Conservation (phyloP, 2,797 vertebrate species). For the Acanthis flammea region DNA sequence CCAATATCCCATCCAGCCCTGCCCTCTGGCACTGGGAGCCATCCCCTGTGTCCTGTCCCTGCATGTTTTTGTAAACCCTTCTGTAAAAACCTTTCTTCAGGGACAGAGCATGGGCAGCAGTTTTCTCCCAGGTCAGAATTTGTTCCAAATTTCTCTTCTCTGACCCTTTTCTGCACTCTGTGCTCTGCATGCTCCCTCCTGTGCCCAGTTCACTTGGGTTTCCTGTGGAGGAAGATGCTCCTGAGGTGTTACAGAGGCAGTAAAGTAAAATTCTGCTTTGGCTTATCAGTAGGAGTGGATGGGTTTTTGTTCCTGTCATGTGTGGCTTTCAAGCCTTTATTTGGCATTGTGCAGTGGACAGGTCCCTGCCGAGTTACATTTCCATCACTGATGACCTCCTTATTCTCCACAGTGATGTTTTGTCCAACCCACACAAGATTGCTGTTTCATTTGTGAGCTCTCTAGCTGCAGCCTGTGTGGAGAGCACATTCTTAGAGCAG, state of each 20-base stretch:
- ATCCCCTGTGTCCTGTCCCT: too few species aligned
- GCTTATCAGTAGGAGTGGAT: not conserved
- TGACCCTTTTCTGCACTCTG: not conserved
- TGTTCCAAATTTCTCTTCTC: not conserved
- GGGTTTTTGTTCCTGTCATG: not conserved
- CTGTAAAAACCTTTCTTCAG: not conserved
- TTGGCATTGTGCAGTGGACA: not conserved
- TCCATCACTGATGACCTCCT: conserved; percentile 6
- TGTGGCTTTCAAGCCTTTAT: not conserved
- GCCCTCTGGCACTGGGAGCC: too few species aligned
- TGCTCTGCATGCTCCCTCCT: not conserved
- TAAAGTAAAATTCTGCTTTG: not conserved
- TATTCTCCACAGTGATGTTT: conserved; percentile 24
- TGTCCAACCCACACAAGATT: not conserved
- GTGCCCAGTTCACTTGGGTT: not conserved
- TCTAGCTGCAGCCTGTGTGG: not conserved
- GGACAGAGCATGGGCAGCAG: not conserved
- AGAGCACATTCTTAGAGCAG: conserved; percentile 22
- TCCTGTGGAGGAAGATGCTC: not conserved
- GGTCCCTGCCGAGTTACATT: not conserved
- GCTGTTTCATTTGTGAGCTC: conserved; percentile 42
- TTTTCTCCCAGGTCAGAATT: not conserved
- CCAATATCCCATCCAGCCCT: fast-evolving
- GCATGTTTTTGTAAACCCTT: not conserved
- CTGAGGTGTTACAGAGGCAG: not conserved